phyloP scores from a whole-genome alignment of 1,140 invertebrate genomes.

The Elysia chlorotica region DNA sequence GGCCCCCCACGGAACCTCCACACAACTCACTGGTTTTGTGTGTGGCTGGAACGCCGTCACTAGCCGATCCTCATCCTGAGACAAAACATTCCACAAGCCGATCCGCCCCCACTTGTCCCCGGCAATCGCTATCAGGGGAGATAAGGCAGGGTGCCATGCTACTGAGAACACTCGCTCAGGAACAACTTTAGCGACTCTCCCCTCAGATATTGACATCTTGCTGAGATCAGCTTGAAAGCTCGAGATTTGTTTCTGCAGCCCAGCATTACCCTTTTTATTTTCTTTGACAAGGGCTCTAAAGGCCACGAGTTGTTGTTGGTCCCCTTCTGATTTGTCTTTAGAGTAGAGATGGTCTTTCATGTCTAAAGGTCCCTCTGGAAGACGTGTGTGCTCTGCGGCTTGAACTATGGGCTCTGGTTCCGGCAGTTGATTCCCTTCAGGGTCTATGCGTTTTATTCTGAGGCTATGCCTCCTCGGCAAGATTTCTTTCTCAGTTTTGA shows the following conservation, averaged over 20 bases:
- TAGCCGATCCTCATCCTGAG: constrained; percentile 28
- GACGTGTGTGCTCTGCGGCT: background rate
- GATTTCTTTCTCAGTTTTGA: constrained; percentile 3
- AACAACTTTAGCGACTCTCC: constrained; percentile 47
- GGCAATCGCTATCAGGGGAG: constrained; percentile 35
- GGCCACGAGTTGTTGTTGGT: no score
- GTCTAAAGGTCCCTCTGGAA: constrained; percentile 10
- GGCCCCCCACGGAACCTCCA: constrained; percentile 27
- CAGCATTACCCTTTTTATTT: background rate
- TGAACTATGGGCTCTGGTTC: background rate
- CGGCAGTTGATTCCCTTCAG: constrained; percentile 3
- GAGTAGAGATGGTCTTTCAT: constrained; percentile 11
- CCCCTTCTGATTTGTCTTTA: no score
- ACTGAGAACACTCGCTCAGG: constrained; percentile 48
- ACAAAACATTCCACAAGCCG: constrained; percentile 53
- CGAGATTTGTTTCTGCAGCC: background rate
- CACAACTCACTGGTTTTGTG: constrained; percentile 40
- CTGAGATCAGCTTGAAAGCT: background rate
- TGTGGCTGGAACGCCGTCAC: constrained; percentile 47
- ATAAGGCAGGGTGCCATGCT: constrained; percentile 38
- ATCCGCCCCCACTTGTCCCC: constrained; percentile 56
- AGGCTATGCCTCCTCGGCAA: background rate
- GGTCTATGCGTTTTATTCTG: constrained; percentile 8
- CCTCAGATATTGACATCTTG: constrained; percentile 32
- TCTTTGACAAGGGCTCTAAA: background rate